Base-by-base conservation (phyloP, 2,888 invertebrate genomes). In the Ametastegia equiseti region DNA sequence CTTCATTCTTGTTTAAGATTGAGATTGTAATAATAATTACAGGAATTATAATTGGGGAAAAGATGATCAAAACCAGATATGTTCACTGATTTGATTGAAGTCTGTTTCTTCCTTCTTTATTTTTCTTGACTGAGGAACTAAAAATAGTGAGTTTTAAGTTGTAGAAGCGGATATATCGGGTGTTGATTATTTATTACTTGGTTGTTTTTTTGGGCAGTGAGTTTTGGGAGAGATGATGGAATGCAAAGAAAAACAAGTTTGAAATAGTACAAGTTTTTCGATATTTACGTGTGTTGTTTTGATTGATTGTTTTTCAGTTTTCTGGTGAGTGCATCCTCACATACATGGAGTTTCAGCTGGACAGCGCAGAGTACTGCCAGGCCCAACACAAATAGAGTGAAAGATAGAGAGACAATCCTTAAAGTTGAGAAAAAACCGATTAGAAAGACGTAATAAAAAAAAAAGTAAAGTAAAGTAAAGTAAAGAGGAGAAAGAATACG, bases 321-420 rank as follows among this genome's bases (percentile, higher is more conserved):
- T 95, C 95, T 94, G 95, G 95, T 94, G 95, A 95, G 96, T 95
- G 95, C 94, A 96, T 96, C 95, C 96, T 95, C 95, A 96, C 96
- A 96, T 97, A 96, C 96, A 97, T 97, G 97, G 97, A 97, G 97
- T 98, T 98, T 97, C 96, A 97, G 94, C 96, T 97, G 96, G 97
- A 97, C 95, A 98, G 97, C 94, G 97, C 97, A 95, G 98, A 98
- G 95, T 98, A 97, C 95, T 98, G 98, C 96, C 97, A 97, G 95
- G 98, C 98, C 93, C 98, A 98, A 96, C 98, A 98, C 97, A 97
- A 97, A 97, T 97, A 97, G 95, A 94, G 93, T 88, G 89, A 89
- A 27, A 54, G 30, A 54, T 11, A 75, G 45, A 45, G 27, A 71
- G 42, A 71, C 45, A 30, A 71, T 54, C 47, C 39, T 2, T 60